Conservation (phyloP, 2,888 invertebrate genomes). For the Metellina segmentata region DNA sequence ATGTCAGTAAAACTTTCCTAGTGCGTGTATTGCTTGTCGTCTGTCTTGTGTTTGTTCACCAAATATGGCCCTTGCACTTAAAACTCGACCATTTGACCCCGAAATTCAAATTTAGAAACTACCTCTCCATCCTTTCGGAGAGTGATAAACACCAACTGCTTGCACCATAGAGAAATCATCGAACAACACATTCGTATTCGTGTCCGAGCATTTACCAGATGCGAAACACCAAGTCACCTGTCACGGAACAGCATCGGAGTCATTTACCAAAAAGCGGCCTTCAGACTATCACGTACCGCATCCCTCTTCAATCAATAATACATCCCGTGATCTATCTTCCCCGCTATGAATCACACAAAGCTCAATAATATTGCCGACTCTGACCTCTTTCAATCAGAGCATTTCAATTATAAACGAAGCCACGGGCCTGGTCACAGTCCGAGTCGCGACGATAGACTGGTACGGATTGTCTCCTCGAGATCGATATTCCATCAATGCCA, state of each 20-base stretch:
- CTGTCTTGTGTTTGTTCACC: no score
- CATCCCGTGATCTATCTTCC: neutral
- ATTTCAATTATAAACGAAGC: neutral
- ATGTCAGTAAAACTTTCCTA: no score
- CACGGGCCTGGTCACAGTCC: no score
- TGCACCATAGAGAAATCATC: neutral
- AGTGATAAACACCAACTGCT: no score
- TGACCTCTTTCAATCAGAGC: conserved; percentile 1
- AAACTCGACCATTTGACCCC: no score
- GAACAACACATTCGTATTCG: neutral
- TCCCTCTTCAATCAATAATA: neutral
- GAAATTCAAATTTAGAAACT: no score
- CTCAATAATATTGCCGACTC: neutral
- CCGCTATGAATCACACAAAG: neutral
- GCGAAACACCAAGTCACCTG: neutral
- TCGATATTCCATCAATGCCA: neutral
- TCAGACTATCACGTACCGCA: neutral
- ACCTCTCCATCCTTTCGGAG: no score
- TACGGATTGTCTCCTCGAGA: neutral
- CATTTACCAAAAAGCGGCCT: neutral
- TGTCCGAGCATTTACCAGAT: neutral
- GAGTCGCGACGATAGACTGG: neutral
- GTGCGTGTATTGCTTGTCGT: no score
- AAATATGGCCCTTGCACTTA: no score
- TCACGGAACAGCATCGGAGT: neutral